Evolutionary conservation across 2,888 invertebrate species (phyloP).

Genomic region (Quadriops clusia): DNA sequence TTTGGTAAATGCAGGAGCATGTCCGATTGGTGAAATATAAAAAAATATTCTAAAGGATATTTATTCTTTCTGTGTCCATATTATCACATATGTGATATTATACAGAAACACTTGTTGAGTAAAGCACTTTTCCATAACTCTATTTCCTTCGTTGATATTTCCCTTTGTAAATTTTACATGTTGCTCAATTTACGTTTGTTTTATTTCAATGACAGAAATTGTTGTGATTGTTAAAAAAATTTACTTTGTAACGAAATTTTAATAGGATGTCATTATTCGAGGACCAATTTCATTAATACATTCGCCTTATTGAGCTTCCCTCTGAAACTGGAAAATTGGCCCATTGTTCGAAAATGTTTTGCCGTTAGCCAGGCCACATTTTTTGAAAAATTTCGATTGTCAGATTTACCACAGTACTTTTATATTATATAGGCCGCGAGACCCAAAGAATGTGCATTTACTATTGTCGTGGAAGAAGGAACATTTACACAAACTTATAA

Average conservation of each 20-base stretch:
- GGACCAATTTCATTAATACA: background rate
- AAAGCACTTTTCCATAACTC: background rate
- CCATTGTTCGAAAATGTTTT: too few species aligned
- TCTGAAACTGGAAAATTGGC: too few species aligned
- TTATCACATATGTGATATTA: background rate
- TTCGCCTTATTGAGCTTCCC: too few species aligned
- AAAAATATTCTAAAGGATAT: background rate
- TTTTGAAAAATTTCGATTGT: conserved; percentile 15
- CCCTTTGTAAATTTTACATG: conserved; percentile 1
- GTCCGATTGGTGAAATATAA: conserved; percentile 1
- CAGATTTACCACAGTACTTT: conserved; percentile 9
- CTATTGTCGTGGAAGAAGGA: conserved; percentile 13
- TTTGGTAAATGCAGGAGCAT: too few species aligned
- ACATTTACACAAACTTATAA: conserved; percentile 4
- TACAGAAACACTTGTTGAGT: background rate
- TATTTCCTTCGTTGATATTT: background rate
- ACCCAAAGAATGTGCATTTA: conserved; percentile 38
- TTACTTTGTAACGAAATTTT: conserved; percentile 7
- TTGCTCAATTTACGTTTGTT: conserved; percentile 14
- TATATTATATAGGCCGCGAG: conserved; percentile 33
- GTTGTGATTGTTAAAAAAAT: conserved; percentile 4
- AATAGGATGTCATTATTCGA: conserved; percentile 1
- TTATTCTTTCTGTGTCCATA: background rate
- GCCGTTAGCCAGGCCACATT: background rate
- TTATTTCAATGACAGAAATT: conserved; percentile 4